Base-by-base conservation (phyloP, 2,888 invertebrate species). In the Sphaerophoria taeniata region DNA sequence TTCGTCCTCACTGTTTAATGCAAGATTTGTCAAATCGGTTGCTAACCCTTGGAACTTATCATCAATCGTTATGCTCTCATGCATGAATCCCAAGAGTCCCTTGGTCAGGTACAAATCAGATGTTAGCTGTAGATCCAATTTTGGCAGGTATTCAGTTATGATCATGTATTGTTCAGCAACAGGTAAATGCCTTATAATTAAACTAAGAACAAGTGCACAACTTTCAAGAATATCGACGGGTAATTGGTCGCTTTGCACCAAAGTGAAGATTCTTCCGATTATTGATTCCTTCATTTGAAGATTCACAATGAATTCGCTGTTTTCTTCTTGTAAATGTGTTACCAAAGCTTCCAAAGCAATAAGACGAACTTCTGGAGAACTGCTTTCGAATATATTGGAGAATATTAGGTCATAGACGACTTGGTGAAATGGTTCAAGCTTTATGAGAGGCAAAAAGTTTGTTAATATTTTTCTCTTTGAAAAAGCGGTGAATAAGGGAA, bases 101-200 rank as follows among this genome's bases (percentile, higher is more conserved):
- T 91, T 90, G 12, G 90, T 89, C 36, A 92, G 87, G 77, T 89
- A 92, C 43, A 92, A 88, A 87, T 92, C 91, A 0, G 89, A 76
- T 0, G 88, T 88, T n/a, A 88, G 39, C 69, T 90, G 89, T 12
- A 92, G 70, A 74, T 91, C 88, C 45, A 92, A 77, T 6, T 87
- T 87, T 0, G 89, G 89, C 63, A 93, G 87, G 88, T 93, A 92
- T 84, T 91, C 91, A n/a, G 91, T 89, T 0, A 93, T 88, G 65
- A 94, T 89, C 16, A 89, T 87, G 81, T 91, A 92, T 88, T 94
- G 94, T 70, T 92, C 91, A 1, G 93, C 90, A 11, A 89, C 79
- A 14, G 89, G 89, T 78, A 93, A 89, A 55, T 91, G 90, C 74
- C 92, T 92, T 31, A 93, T 89, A 70, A 94, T 90, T 34, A 91